A percentile compares a stretch with the other conserved stretches of the same genome.
Conservation (phyloP, 1,140 invertebrate species). For the Trichogramma pretiosum region DNA sequence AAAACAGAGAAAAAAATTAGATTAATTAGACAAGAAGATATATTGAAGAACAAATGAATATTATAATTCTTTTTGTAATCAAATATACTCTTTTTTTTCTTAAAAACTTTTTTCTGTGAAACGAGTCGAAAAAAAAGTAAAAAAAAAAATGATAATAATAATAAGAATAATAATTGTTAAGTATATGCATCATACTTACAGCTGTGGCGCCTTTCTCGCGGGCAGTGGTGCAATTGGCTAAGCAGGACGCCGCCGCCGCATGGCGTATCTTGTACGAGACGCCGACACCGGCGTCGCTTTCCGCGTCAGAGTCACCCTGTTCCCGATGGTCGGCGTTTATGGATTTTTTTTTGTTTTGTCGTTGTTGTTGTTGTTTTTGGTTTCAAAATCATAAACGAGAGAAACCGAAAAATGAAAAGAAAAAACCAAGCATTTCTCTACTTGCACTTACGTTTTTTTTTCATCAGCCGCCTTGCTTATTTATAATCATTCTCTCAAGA, state of each 20-base stretch:
- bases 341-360: no score
- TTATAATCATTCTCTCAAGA: not conserved
- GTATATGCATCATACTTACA: conserved; percentile 45
- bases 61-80: not conserved
- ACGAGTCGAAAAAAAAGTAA: no score
- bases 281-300: conserved; percentile 42
- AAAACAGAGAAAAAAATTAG: conserved; percentile 5
- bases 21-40: not conserved
- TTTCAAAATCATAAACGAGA: no score
- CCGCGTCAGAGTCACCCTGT: conserved; percentile 43
- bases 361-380: no score
- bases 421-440: conserved; percentile 35
- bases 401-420: no score
- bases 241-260: conserved; percentile 43
- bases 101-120: no score
- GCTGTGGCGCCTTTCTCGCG: conserved; percentile 42
- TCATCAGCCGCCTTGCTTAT: not conserved
- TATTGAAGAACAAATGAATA: not conserved
- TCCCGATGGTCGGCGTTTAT: no score
- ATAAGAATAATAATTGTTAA: no score
- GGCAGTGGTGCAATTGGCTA: conserved; percentile 41
- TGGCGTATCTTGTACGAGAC: conserved; percentile 43
- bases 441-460: conserved; percentile 31
- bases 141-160: not conserved
- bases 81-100: no score